Conservation (phyloP, 2,888 invertebrate genomes). For the Argyresthia goedartella region DNA sequence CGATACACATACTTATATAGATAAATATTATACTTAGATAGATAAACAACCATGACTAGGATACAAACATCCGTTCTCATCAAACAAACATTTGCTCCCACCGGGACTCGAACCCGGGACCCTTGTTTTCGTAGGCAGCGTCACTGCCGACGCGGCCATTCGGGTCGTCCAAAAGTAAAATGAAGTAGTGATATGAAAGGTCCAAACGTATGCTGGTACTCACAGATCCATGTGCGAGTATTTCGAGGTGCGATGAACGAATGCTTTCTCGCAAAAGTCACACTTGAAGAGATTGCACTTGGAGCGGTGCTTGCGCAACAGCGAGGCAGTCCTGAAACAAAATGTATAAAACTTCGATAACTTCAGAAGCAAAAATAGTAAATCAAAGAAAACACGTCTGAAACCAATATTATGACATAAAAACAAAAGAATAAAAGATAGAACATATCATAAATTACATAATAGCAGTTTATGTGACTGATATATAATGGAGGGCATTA, state of each 20-base stretch:
- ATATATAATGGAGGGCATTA: too few species aligned
- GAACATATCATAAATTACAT: not conserved
- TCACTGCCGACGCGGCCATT: too few species aligned
- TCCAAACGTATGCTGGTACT: not conserved
- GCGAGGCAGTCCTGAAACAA: not conserved
- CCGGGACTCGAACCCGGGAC: too few species aligned
- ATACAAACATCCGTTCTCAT: too few species aligned
- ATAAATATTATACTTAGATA: too few species aligned
- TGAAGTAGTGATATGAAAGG: too few species aligned
- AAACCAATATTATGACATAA: not conserved
- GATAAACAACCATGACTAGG: too few species aligned
- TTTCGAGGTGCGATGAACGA: slow-evolving; percentile 1
- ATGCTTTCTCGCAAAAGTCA: slow-evolving; percentile 4
- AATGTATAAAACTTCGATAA: not conserved
- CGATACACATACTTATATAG: too few species aligned
- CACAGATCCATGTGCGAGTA: slow-evolving; percentile 7
- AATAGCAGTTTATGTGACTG: too few species aligned
- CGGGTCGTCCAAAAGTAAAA: too few species aligned
- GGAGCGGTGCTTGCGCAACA: slow-evolving; percentile 4
- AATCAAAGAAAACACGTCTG: not conserved
- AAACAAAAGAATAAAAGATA: not conserved
- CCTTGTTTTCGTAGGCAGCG: too few species aligned
- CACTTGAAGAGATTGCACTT: slow-evolving; percentile 1
- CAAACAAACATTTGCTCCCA: too few species aligned
- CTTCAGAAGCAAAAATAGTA: not conserved